phyloP scores from a whole-genome alignment of 2,797 vertebrate genomes.

The Ciconia nigra region DNA sequence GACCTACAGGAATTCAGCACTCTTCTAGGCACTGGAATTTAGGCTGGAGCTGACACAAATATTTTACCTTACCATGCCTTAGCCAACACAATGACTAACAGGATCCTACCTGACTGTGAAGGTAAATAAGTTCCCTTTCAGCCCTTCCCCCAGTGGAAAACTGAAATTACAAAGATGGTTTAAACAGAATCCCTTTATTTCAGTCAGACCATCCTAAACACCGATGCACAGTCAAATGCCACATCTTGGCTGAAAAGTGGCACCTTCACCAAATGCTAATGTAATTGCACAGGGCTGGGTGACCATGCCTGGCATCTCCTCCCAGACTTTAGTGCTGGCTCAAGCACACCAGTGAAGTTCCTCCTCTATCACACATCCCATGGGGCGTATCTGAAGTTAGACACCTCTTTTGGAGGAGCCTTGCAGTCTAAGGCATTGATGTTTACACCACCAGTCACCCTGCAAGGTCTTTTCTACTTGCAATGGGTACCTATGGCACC shows the following conservation, averaged over 20 bases:
- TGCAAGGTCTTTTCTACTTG: background rate
- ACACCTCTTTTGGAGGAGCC: background rate
- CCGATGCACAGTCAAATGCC: accelerated
- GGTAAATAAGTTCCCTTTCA: background rate
- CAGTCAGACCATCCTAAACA: background rate
- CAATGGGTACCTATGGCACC: background rate
- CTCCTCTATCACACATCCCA: background rate
- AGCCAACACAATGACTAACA: background rate
- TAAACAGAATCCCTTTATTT: background rate
- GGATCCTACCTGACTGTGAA: background rate
- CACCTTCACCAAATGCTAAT: background rate
- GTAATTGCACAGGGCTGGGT: background rate
- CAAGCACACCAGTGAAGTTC: background rate
- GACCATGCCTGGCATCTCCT: background rate
- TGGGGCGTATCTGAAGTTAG: background rate
- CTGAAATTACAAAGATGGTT: background rate
- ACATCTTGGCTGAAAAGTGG: background rate
- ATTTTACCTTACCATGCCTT: background rate
- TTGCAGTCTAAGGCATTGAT: background rate
- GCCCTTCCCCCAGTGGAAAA: background rate
- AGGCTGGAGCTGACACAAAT: background rate
- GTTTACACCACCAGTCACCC: background rate
- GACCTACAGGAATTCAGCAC: background rate
- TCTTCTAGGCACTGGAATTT: background rate
- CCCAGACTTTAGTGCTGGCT: background rate